These are phyloP conservation scores for Drosophila sp. DNA, from an alignment of 1,140 invertebrate species.

Conservation along the genomic window DNA sequence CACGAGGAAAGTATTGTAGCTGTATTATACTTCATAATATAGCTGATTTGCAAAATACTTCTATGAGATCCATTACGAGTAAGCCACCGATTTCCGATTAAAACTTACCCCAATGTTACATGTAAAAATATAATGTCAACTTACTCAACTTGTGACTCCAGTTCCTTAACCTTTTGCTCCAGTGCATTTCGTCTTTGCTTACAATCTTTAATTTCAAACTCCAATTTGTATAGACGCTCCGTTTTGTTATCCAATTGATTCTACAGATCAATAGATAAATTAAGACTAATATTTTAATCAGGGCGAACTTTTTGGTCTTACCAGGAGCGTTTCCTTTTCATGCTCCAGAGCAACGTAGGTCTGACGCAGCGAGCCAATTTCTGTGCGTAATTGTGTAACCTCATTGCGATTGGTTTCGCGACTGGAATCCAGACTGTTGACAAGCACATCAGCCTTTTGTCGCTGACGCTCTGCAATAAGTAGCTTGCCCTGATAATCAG, in stretches of 20 bases:
- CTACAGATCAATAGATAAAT: constrained; percentile 20
- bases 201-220: constrained; percentile 69
- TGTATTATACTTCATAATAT: no score
- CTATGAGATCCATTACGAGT: no score
- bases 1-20: no score
- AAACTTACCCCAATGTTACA: not conserved
- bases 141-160: constrained; percentile 73
- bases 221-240: constrained; percentile 67
- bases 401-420: constrained; percentile 67
- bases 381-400: constrained; percentile 59
- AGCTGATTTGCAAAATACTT: no score
- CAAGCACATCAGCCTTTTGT: constrained; percentile 60
- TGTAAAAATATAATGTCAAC: constrained; percentile 12
- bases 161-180: constrained; percentile 63
- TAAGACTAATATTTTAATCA: not conserved
- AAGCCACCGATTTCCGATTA: no score
- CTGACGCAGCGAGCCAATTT: constrained; percentile 66
- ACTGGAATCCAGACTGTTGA: constrained; percentile 66
- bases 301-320: constrained; percentile 19
- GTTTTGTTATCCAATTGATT: constrained; percentile 78
- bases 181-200: constrained; percentile 58
- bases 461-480: constrained; percentile 66
- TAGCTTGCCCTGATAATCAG: constrained; percentile 71
- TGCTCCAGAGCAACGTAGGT: constrained; percentile 65
- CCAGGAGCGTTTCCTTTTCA: constrained; percentile 76